A percentile compares a stretch with the other conserved stretches of the same genome.
phyloP scores from a whole-genome alignment of 2,888 invertebrate species.

The Orthosia incerta region DNA sequence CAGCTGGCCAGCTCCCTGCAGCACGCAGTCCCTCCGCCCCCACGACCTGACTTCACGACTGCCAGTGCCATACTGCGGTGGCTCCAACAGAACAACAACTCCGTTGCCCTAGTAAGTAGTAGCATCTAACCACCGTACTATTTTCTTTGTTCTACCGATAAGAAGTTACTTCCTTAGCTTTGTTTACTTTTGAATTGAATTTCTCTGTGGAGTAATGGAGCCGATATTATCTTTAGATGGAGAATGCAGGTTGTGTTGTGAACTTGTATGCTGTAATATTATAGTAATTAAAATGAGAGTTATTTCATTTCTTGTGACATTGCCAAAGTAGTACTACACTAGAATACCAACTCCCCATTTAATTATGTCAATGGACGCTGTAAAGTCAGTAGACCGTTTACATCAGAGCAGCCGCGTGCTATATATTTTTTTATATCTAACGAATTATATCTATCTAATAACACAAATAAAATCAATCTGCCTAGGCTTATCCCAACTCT shows the following conservation, averaged over 20 bases:
- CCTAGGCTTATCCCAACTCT: too few relatives aligned
- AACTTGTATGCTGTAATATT: slow-evolving; percentile 16
- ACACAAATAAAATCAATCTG: background rate
- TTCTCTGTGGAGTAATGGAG: slow-evolving; percentile 19
- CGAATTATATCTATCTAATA: background rate
- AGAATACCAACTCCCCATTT: background rate
- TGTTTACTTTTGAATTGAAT: slow-evolving; percentile 41
- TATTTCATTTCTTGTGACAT: background rate
- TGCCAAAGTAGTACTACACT: background rate
- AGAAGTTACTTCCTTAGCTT: slow-evolving; percentile 32
- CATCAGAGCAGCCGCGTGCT: background rate
- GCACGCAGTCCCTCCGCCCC: slow-evolving; percentile 92
- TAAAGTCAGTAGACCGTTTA: background rate
- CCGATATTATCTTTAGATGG: slow-evolving; percentile 13
- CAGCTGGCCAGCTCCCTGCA: slow-evolving; percentile 92
- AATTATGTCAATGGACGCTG: background rate
- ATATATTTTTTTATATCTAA: too few relatives aligned
- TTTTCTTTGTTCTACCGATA: slow-evolving; percentile 34
- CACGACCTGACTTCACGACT: slow-evolving; percentile 92
- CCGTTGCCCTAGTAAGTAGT: slow-evolving; percentile 83
- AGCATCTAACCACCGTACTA: slow-evolving; percentile 38
- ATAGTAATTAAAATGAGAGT: too few relatives aligned
- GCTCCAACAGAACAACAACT: slow-evolving; percentile 91
- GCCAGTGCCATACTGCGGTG: slow-evolving; percentile 93
- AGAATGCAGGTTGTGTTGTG: slow-evolving; percentile 16